phyloP scores from a whole-genome alignment of 2,797 vertebrate species.

The Pseudopleuronectes americanus region DNA sequence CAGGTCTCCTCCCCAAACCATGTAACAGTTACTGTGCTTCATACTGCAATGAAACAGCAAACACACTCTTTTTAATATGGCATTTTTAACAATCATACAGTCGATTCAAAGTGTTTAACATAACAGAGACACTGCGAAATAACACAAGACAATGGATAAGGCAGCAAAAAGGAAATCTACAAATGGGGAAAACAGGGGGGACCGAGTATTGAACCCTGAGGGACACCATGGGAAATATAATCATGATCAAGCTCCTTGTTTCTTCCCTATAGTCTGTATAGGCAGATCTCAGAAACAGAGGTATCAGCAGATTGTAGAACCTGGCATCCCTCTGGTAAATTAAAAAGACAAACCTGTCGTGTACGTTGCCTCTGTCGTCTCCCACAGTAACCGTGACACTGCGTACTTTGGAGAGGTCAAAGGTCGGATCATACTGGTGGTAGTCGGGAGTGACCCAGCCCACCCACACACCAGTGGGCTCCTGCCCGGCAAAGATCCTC shows the following conservation, averaged over 20 bases:
- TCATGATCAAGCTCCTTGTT: no score
- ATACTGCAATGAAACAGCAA: constrained; percentile 80
- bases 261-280: no score
- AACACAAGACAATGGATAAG: no score
- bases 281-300: no score
- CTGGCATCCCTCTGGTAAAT: not conserved
- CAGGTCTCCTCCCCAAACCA: constrained; percentile 96
- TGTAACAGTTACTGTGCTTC: constrained; percentile 96
- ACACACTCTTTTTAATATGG: not conserved
- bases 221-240: not conserved
- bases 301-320: no score
- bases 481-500: constrained; percentile 93
- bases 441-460: constrained; percentile 98
- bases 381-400: constrained; percentile 92
- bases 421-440: constrained; percentile 90
- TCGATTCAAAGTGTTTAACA: no score
- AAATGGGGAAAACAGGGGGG: not conserved
- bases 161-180: not conserved
- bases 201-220: not conserved
- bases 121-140: no score
- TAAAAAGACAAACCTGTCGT: constrained; percentile 86
- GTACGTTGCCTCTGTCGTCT: constrained; percentile 92
- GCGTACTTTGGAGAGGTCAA: constrained; percentile 92
- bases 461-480: constrained; percentile 91
- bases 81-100: not conserved